Evolutionary conservation across 2,888 invertebrate species (phyloP), one percentile per base, ranked within the genome.

Genomic region (Cacoxenus indagator): DNA sequence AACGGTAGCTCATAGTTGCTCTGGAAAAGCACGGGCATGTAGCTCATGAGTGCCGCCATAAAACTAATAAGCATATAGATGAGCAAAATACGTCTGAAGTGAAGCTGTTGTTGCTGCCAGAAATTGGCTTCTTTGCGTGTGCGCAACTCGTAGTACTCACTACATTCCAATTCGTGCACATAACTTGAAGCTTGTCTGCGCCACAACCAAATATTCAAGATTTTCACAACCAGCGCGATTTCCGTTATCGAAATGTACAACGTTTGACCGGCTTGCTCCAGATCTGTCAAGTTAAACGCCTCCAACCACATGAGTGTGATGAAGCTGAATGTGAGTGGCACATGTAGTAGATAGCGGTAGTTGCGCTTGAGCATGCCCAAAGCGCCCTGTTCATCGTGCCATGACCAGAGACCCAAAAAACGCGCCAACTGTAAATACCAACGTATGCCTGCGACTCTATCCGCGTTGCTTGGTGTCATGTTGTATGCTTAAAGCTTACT

Each of bases 211-310:
- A 85, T 83, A 64, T 84, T 85, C 0, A 82, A 37, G 2, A 85
- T 74, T 71, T 87, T 85, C 5, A 84, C 67, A 5, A 81, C 55
- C 2, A 83, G 67, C 0, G 77, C 77, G 27, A 73, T 68, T 64
- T 85, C 80, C 0, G 86, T 81, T 2, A 86, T 68, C 0, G 81
- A 77, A 75, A 86, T 81, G 64, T 83, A 86, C 0, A 85, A 73
- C 2, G 84, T 75, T 22, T 84, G 81, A 0, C 79, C 78, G 0
- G 81, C 79, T 65, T 84, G 70, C 45, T 84, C 78, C 17, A 86
- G 62, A 59, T 79, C 77, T 24, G 54, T 72, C 4, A 83, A 75
- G 0, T 69, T 66, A 1, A 83, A 67, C 4, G 78, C 81, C 46
- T 80, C 81, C 51, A 76, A 67, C 78, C 81, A 80, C 84, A 85